Evolutionary conservation across 2,888 invertebrate species (phyloP).

Genomic region (Tortricodes alternella): DNA sequence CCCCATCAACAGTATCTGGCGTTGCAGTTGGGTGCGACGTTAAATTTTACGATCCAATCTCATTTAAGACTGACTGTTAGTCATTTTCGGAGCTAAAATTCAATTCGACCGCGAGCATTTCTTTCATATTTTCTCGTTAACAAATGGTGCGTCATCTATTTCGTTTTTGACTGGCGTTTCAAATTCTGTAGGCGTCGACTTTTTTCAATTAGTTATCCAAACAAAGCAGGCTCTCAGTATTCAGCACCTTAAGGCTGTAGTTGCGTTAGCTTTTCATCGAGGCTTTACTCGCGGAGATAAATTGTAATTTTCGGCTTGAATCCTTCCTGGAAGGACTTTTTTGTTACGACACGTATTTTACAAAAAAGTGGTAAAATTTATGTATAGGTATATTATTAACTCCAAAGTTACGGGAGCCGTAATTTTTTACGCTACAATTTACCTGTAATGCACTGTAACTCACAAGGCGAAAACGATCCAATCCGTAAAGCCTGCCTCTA

Average conservation of each 20-base stretch:
- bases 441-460: slow-evolving; percentile 11
- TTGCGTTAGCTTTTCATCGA: neutral
- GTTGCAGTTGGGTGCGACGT: slow-evolving; percentile 55
- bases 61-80: slow-evolving; percentile 66
- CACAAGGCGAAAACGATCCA: slow-evolving; percentile 21
- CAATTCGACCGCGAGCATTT: slow-evolving; percentile 33
- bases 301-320: neutral
- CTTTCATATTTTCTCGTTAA: slow-evolving; percentile 24
- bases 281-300: neutral
- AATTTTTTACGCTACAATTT: slow-evolving; percentile 4
- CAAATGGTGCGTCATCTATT: slow-evolving; percentile 23
- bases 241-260: slow-evolving; percentile 12
- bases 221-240: slow-evolving; percentile 11
- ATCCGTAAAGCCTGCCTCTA: slow-evolving; percentile 27
- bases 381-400: no score
- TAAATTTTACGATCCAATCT: slow-evolving; percentile 75
- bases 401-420: slow-evolving; percentile 4
- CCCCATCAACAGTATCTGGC: slow-evolving; percentile 72
- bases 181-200: slow-evolving; percentile 20
- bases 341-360: neutral
- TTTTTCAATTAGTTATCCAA: slow-evolving; percentile 26
- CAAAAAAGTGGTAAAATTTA: no score
- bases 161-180: slow-evolving; percentile 19
- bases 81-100: slow-evolving; percentile 57
- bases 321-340: neutral